Percentiles rank a stretch among this genome's conserved stretches.
phyloP scores from a whole-genome alignment of 1,140 invertebrate species.

The Littorina saxatilis region DNA sequence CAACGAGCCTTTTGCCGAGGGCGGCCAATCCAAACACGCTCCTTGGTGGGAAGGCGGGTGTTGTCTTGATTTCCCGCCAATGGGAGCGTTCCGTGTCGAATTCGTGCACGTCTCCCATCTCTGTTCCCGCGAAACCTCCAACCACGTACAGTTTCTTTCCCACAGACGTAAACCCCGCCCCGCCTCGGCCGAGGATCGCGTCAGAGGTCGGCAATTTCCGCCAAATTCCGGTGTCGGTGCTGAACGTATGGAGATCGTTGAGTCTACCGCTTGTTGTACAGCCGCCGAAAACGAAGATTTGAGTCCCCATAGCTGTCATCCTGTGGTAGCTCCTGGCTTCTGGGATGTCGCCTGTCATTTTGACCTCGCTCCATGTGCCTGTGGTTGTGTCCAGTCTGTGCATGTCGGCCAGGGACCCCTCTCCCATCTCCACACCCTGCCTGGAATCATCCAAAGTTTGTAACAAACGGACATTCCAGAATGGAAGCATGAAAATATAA shows the following conservation, averaged over 20 bases:
- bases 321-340: conserved; percentile 53
- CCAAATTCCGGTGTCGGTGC: conserved; percentile 48
- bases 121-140: conserved; percentile 54
- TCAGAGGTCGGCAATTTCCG: conserved; percentile 45
- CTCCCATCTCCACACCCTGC: conserved; percentile 39
- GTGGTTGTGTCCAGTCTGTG: conserved; percentile 48
- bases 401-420: conserved; percentile 48
- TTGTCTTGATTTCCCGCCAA: conserved; percentile 45
- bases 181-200: conserved; percentile 48
- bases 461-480: background rate
- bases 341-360: conserved; percentile 37
- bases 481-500: no score
- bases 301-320: conserved; percentile 44
- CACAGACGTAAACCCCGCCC: conserved; percentile 44
- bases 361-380: conserved; percentile 42
- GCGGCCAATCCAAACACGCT: conserved; percentile 54
- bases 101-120: conserved; percentile 53
- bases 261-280: conserved; percentile 46
- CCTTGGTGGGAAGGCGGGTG: conserved; percentile 41
- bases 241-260: conserved; percentile 55
- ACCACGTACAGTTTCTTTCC: conserved; percentile 51
- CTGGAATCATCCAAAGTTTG: conserved; percentile 1
- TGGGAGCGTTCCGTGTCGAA: conserved; percentile 44
- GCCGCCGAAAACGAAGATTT: conserved; percentile 59
- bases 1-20: conserved; percentile 35